phyloP scores from a whole-genome alignment of 2,113 vertebrate genomes.

The Lontra canadensis region DNA sequence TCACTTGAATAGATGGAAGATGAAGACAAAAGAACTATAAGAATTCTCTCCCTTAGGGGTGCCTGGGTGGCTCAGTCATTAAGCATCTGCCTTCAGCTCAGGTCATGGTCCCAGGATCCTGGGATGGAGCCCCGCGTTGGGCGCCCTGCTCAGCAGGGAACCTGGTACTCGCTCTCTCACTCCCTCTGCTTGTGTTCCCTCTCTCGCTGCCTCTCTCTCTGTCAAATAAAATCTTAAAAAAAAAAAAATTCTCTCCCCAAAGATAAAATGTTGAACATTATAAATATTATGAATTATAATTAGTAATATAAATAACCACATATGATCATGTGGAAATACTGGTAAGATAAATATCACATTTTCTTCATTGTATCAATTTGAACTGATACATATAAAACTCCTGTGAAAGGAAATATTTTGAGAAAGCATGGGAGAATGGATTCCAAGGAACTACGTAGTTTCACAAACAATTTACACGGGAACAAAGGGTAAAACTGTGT shows the following conservation, averaged over 20 bases:
- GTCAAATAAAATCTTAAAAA: too few species aligned
- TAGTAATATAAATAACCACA: neutral
- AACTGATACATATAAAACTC: constrained; percentile 78
- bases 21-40: neutral
- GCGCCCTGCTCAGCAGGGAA: too few species aligned
- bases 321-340: constrained; percentile 54
- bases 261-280: constrained; percentile 60
- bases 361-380: constrained; percentile 73
- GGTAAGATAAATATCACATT: constrained; percentile 70
- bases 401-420: constrained; percentile 76
- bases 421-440: constrained; percentile 45
- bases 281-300: constrained; percentile 12
- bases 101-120: too few species aligned
- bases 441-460: constrained; percentile 51
- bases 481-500: constrained; percentile 35
- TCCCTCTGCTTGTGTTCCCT: too few species aligned
- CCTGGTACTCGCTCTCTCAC: too few species aligned
- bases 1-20: neutral
- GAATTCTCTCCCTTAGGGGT: neutral
- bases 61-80: too few species aligned
- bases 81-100: too few species aligned
- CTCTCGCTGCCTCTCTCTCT: too few species aligned
- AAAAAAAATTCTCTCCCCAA: constrained; percentile 14
- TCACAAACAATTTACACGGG: constrained; percentile 54
- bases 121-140: too few species aligned